Evolutionary conservation across 2,888 invertebrate genomes (phyloP), one percentile per base, ranked within the genome.

Genomic region (Melanargia galathea): DNA sequence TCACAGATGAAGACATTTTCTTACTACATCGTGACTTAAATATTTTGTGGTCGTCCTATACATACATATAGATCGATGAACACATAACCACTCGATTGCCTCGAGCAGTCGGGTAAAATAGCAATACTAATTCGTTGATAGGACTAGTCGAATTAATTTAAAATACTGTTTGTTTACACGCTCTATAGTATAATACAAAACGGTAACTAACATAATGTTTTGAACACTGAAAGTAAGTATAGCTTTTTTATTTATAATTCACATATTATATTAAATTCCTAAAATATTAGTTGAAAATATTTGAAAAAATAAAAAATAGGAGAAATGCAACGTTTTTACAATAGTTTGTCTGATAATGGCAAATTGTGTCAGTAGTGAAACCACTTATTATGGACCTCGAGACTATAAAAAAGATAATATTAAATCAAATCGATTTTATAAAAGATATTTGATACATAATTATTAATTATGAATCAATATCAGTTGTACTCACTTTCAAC

Each of bases 91-190:
- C 38, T 4, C 38, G 2, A n/a, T 16, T 43, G 1, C 16, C 7
- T 8, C 16, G 8, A 48, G n/a, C 3, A 48, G 1, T 24, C 11
- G 11, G 20, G 13, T 11, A 48, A 46, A 46, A 46, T 22, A 46
- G 45, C 45, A 13, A 46, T 20, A 46, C 45, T 13, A 51, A 69
- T 75, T 77, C 76, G 77, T 76, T 76, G 77, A 74, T 61, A 67
- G 69, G 76, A 79, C 78, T 79, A 79, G 67, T 56, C 30, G 77
- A 67, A 67, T 68, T 62, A 67, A 64, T 63, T 71, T 68, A 63
- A 65, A 72, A 73, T 71, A 73, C 68, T 70, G 68, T 58, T 60
- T 38, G 59, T 54, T 66, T 66, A 63, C 51, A 64, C 45, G 52
- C 43, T 56, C 60, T 62, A 45, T 65, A n/a, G n/a, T n/a, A 68